Evolutionary conservation across 2,113 vertebrate genomes (phyloP), one percentile per base, ranked within the genome.

Genomic region (Oreochromis aureus): DNA sequence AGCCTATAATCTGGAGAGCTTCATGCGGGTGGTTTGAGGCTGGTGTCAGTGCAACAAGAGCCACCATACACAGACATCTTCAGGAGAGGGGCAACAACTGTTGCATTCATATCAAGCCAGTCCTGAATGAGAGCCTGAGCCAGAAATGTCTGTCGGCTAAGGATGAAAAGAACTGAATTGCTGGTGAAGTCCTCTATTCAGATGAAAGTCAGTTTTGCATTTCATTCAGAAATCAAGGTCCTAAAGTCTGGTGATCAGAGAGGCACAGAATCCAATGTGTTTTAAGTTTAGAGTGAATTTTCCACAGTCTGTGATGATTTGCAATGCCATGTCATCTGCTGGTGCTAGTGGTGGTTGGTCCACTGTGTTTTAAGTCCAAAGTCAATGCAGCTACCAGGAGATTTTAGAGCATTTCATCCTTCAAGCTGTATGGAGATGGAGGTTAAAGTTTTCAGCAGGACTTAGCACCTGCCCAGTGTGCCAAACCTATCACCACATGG

Each of bases 191-290:
- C 15, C 41, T 76, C 13, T 18, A 46, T 73, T 46, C 69, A 0
- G 22, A 24, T 71, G 7, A 71, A 24, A 76, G 69, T 76, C 22
- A 73, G 11, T 48, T 76, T 76, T 76, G 69, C 69, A 76, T 48
- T 30, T 30, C 4, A 76, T 76, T 76, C 41, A 19, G 69, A 76
- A 76, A 76, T 11, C 41, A 76, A 30, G 15, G 22, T 46, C 69
- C 22, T 73, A 46, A 15, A 46, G 69, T 46, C 69, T 73, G 69
- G 69, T 46, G 22, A 46, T 1, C 16, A 46, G 5, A 46, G 41
- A 46, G 69, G 41, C 41, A 46, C 41, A 46, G 69, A 73, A 46
- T 73, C 41, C 69, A 73, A 46, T 10, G 5, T 18, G 69, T 73
- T 41, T 71, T 27, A 46, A 48, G 41, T 48, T 27, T 48, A 18